Percentiles rank a stretch among this genome's conserved stretches.
Evolutionary conservation across 2,888 invertebrate species (phyloP).

Genomic region (Syrphus vitripennis): DNA sequence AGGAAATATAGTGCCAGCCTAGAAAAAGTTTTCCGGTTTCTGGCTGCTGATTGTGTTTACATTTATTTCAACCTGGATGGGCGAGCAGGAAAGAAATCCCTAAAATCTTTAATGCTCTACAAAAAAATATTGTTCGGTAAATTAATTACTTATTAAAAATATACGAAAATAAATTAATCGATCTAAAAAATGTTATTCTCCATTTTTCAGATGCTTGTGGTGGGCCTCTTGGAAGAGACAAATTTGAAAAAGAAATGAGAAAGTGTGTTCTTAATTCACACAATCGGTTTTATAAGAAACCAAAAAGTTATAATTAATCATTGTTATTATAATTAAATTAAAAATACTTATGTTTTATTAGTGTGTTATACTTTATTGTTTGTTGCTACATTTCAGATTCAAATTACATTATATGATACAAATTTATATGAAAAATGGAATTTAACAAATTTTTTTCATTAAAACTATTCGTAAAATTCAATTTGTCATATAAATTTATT

Average conservation of each 20-base stretch:
- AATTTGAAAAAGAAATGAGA: neutral
- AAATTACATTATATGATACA: no score
- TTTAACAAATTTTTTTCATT: no score
- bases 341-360: no score
- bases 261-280: neutral
- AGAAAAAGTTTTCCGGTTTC: neutral
- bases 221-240: neutral
- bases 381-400: no score
- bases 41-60: neutral
- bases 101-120: neutral
- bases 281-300: no score
- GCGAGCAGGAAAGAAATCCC: neutral
- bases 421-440: no score
- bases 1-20: neutral
- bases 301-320: no score
- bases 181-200: neutral
- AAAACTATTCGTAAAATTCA: no score
- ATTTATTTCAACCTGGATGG: neutral
- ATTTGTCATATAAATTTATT: no score
- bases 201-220: neutral
- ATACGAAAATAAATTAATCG: neutral
- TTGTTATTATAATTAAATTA: no score
- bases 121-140: neutral
- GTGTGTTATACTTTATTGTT: no score
- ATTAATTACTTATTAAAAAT: neutral